Evolutionary conservation across 1,140 invertebrate species (phyloP).

Genomic region (Magallana ariakensis): DNA sequence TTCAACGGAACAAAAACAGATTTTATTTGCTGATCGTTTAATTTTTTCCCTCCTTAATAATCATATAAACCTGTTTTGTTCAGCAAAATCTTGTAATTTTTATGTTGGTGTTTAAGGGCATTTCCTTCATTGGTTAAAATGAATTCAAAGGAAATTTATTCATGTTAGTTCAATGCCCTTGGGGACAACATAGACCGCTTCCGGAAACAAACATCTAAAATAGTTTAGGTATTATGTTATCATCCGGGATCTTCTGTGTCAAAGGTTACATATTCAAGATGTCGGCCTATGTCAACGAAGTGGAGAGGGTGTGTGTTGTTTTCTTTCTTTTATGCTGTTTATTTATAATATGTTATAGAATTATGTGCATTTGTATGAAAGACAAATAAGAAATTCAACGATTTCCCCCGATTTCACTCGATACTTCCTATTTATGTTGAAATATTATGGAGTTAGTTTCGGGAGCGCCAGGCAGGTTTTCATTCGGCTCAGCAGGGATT

Average conservation of each 20-base stretch:
- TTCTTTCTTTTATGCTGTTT: conserved; percentile 12
- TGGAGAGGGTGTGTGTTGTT: conserved; percentile 35
- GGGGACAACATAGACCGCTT: not conserved
- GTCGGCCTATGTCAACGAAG: conserved; percentile 36
- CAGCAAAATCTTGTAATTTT: not conserved
- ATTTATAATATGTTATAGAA: not conserved
- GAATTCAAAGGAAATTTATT: not conserved
- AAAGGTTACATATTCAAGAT: conserved; percentile 32
- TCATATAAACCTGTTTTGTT: too few relatives aligned
- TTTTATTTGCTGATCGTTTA: too few relatives aligned
- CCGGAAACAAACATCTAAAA: conserved; percentile 36
- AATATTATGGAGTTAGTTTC: not conserved
- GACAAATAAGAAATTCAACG: conserved; percentile 2
- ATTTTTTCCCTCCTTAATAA: too few relatives aligned
- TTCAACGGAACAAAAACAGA: too few relatives aligned
- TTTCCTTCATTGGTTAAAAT: not conserved
- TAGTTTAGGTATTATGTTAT: conserved; percentile 38
- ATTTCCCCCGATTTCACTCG: not conserved
- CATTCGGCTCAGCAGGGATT: conserved; percentile 8
- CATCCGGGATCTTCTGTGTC: conserved; percentile 34
- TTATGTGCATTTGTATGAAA: conserved; percentile 7
- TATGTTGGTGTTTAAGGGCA: not conserved
- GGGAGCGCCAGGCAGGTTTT: conserved; percentile 4
- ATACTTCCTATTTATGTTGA: not conserved
- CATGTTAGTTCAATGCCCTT: conserved; percentile 12